Conservation (phyloP, 2,113 vertebrate genomes). For the Progne subis region DNA sequence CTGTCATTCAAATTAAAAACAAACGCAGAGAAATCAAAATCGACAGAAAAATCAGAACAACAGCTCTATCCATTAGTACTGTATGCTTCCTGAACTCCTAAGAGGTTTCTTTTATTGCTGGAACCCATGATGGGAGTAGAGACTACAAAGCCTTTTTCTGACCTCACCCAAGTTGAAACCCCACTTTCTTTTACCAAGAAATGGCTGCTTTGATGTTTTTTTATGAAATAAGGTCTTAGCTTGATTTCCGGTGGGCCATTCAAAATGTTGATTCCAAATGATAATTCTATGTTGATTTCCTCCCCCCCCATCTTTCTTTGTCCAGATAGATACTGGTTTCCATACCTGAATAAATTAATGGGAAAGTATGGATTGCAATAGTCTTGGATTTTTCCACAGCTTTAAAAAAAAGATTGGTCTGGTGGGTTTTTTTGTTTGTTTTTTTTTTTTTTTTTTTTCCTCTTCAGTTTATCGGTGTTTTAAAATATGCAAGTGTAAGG, state of each 20-base stretch:
- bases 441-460: accelerated
- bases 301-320: not conserved
- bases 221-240: not conserved
- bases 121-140: not conserved
- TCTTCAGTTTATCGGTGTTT: not conserved
- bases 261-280: not conserved
- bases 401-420: not conserved
- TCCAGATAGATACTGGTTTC: not conserved
- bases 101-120: not conserved
- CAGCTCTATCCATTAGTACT: not conserved
- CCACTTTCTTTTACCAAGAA: not conserved
- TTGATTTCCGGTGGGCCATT: not conserved
- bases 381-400: not conserved
- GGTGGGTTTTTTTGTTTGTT: not conserved
- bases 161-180: not conserved
- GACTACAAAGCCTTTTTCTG: not conserved
- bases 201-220: not conserved
- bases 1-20: not conserved
- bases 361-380: not conserved
- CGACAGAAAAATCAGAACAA: not conserved
- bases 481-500: not conserved
- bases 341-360: not conserved
- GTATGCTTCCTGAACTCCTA: not conserved
- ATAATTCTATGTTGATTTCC: not conserved
- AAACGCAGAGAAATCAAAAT: not conserved